phyloP scores from a whole-genome alignment of 2,888 invertebrate genomes.

The Eupithecia vulgata region DNA sequence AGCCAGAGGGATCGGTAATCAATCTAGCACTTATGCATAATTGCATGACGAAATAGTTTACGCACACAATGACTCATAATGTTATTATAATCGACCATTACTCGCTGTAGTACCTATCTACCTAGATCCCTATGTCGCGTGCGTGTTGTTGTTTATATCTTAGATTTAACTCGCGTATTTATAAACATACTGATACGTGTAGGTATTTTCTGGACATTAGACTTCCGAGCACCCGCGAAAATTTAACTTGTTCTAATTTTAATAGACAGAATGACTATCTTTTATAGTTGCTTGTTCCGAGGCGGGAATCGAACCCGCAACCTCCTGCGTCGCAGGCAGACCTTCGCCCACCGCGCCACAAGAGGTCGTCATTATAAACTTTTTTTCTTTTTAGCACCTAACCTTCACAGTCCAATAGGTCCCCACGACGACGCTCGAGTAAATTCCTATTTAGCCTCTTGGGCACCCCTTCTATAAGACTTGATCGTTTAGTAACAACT shows the following conservation, averaged over 20 bases:
- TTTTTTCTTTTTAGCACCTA: too few species aligned
- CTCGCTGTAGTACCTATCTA: neutral
- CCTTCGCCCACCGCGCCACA: too few species aligned
- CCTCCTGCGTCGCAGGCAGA: too few species aligned
- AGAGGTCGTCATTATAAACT: too few species aligned
- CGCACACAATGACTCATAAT: constrained; percentile 18
- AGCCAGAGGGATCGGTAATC: neutral
- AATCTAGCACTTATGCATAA: constrained; percentile 19
- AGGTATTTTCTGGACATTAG: neutral
- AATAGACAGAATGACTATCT: neutral
- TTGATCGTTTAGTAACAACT: too few species aligned
- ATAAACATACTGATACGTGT: neutral
- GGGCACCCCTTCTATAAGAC: too few species aligned
- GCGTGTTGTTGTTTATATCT: neutral
- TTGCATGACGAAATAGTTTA: constrained; percentile 18
- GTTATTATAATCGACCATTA: constrained; percentile 6
- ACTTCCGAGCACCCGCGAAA: neutral
- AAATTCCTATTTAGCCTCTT: too few species aligned
- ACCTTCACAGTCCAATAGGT: too few species aligned
- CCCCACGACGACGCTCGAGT: too few species aligned
- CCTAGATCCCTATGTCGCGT: neutral
- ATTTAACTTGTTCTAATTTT: neutral
- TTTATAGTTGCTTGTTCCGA: too few species aligned
- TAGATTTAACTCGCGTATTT: neutral
- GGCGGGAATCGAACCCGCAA: too few species aligned